Percentiles rank a stretch among this genome's conserved stretches.
Evolutionary conservation across 2,888 invertebrate genomes (phyloP).

Genomic region (Acanthosepion pharaonis): DNA sequence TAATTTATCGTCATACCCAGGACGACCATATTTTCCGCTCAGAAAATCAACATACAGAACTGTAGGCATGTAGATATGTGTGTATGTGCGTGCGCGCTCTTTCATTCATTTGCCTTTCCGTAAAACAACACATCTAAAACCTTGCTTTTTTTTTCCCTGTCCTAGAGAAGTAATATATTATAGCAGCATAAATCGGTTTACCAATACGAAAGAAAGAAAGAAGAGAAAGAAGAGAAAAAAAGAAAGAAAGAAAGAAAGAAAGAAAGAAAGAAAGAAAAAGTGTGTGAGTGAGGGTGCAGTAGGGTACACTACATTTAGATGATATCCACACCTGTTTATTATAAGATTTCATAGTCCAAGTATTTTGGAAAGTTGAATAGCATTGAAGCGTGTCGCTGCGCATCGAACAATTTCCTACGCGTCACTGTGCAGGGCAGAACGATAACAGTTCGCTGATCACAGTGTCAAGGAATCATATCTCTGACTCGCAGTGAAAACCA

Average conservation of each 20-base stretch:
- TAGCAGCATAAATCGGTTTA: neutral
- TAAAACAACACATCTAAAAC: neutral
- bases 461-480: neutral
- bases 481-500: neutral
- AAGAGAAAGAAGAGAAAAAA: neutral
- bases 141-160: neutral
- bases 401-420: constrained; percentile 33
- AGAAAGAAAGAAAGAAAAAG: neutral
- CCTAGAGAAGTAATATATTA: neutral
- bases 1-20: no score
- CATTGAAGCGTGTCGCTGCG: neutral
- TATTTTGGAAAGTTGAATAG: constrained; percentile 33
- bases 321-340: constrained; percentile 33
- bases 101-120: no score
- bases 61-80: no score
- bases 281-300: neutral
- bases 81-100: no score
- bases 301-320: neutral
- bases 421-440: constrained; percentile 20
- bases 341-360: constrained; percentile 9
- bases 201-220: neutral
- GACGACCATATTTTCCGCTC: no score
- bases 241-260: neutral
- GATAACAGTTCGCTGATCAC: neutral
- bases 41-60: no score